Conservation (phyloP, 1,140 invertebrate species). For the Galendromus occidentalis region DNA sequence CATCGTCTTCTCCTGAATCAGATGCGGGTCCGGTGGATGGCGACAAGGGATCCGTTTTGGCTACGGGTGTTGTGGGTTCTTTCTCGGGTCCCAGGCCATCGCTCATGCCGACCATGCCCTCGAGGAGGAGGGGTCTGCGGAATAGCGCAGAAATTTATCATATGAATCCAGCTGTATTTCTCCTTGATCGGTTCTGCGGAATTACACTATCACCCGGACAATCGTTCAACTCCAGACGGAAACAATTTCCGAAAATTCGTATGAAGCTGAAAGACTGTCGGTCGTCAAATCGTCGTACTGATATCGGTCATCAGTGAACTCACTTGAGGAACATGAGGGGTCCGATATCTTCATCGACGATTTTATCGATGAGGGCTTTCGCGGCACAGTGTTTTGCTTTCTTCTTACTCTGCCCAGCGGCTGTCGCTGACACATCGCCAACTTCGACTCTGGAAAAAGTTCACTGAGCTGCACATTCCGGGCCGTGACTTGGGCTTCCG, state of each 20-base stretch:
- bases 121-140: neutral
- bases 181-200: too few relatives aligned
- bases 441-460: slow-evolving; percentile 17
- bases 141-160: neutral
- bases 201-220: too few relatives aligned
- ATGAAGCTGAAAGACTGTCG: too few relatives aligned
- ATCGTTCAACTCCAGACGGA: too few relatives aligned
- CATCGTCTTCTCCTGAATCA: slow-evolving; percentile 24
- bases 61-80: neutral
- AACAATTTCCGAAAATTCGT: too few relatives aligned
- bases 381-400: slow-evolving; percentile 89
- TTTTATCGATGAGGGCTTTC: slow-evolving; percentile 56
- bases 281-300: too few relatives aligned
- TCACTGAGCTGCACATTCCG: neutral
- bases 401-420: slow-evolving; percentile 81
- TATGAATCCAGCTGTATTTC: too few relatives aligned
- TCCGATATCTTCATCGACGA: slow-evolving; percentile 21
- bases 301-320: neutral
- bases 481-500: neutral
- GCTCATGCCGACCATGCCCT: neutral
- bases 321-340: neutral
- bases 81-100: neutral
- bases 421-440: slow-evolving; percentile 45
- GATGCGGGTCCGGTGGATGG: neutral
- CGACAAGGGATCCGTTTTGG: neutral